phyloP scores from a whole-genome alignment of 2,113 vertebrate genomes.

The Prochilodus magdalenae region DNA sequence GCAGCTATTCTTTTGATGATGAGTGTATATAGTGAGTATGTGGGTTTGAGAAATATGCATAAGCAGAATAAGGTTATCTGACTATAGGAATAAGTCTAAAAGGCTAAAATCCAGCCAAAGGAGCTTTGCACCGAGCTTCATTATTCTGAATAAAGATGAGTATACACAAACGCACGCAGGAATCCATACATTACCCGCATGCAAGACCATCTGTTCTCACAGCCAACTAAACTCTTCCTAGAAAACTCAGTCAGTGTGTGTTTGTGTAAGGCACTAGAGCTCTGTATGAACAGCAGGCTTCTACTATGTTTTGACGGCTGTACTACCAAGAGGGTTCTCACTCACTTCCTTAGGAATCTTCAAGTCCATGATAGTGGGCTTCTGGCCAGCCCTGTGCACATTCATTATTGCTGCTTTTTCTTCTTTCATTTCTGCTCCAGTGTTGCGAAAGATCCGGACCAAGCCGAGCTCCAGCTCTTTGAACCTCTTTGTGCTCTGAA shows the following conservation, averaged over 20 bases:
- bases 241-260: neutral
- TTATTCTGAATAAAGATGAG: neutral
- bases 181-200: constrained; percentile 25
- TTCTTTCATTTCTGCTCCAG: constrained; percentile 19
- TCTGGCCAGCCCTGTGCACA: neutral
- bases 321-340: neutral
- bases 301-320: neutral
- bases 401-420: neutral
- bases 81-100: too few species aligned
- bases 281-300: neutral
- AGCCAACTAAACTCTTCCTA: constrained; percentile 11
- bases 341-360: constrained; percentile 11
- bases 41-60: too few species aligned
- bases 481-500: neutral
- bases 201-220: constrained; percentile 28
- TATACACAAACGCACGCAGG: neutral
- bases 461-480: neutral
- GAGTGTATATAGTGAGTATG: too few species aligned
- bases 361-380: neutral
- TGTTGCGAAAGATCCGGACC: neutral
- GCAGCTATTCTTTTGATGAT: too few species aligned
- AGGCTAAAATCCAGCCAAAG: neutral
- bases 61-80: too few species aligned
- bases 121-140: neutral
- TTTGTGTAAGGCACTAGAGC: constrained; percentile 9